Evolutionary conservation across 2,113 vertebrate genomes (phyloP).

Genomic region (Melierax canorus): DNA sequence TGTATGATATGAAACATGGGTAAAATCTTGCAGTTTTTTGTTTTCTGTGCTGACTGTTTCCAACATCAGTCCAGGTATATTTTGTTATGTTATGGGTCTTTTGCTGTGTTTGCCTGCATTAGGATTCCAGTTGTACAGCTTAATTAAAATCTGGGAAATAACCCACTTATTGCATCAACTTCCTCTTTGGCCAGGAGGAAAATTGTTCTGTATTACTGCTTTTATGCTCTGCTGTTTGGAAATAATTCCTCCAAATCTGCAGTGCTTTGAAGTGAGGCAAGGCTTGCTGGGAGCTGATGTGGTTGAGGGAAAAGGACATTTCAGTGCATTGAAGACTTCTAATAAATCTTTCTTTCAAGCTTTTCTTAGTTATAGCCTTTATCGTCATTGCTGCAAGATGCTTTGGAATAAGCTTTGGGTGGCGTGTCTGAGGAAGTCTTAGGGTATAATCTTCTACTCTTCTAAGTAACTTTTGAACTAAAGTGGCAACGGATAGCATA

Average conservation of each 20-base stretch:
- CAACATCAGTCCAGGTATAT: neutral
- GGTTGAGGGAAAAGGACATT: neutral
- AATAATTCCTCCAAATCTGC: constrained; percentile 2
- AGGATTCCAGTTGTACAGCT: neutral
- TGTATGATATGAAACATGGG: neutral
- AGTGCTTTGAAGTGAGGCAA: constrained; percentile 3
- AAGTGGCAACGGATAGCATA: neutral
- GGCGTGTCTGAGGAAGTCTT: fast-evolving
- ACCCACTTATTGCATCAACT: neutral
- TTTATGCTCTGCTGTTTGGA: neutral
- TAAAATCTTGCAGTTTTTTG: neutral
- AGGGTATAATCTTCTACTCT: neutral
- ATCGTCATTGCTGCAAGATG: neutral
- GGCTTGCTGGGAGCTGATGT: neutral
- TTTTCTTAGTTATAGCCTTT: neutral
- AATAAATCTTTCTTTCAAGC: neutral
- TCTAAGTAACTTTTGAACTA: neutral
- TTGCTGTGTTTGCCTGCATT: neutral
- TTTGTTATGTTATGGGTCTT: neutral
- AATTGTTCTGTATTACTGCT: neutral
- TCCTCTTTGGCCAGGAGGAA: constrained; percentile 6
- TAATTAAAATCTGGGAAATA: constrained; percentile 26
- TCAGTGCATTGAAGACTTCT: neutral
- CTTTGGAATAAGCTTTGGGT: neutral
- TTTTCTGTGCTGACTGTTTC: neutral